A percentile compares a stretch with the other conserved stretches of the same genome.
Conservation (phyloP, 2,888 invertebrate species). For the Gari tellinella region DNA sequence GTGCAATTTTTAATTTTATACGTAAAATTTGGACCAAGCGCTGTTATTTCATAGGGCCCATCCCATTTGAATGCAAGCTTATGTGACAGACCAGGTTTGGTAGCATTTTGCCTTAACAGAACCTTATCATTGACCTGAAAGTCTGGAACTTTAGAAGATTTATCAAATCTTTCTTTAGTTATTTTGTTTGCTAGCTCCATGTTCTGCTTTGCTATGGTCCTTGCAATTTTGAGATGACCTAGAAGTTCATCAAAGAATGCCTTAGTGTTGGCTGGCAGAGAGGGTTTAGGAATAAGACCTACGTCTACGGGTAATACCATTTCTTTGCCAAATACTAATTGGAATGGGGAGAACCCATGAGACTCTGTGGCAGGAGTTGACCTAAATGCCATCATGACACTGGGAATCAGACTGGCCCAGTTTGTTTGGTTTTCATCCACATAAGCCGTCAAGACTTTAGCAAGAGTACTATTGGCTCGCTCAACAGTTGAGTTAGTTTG, state of each 20-base stretch:
- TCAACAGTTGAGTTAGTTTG: conserved; percentile 51
- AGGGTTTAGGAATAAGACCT: conserved; percentile 25
- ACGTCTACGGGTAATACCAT: conserved; percentile 24
- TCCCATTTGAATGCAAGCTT: conserved; percentile 1
- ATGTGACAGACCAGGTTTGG: neutral
- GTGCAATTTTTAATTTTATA: conserved; percentile 7
- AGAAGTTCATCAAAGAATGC: conserved; percentile 16
- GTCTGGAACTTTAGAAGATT: conserved; percentile 19
- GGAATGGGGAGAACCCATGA: conserved; percentile 42
- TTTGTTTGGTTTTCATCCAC: no score
- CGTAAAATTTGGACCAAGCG: neutral
- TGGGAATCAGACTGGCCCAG: no score
- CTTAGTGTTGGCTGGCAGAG: conserved; percentile 16
- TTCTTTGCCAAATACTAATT: conserved; percentile 45
- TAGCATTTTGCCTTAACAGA: conserved; percentile 3
- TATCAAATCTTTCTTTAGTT: conserved; percentile 21
- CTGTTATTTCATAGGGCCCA: neutral
- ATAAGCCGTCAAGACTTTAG: conserved; percentile 36
- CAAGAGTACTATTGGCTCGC: conserved; percentile 42
- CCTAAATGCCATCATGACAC: no score
- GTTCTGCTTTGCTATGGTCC: conserved; percentile 17
- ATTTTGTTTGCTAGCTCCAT: conserved; percentile 13
- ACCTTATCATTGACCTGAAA: conserved; percentile 28
- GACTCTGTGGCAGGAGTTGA: conserved; percentile 47
- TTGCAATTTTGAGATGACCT: conserved; percentile 17